Percentiles rank a stretch among this genome's conserved stretches.
These are phyloP conservation scores for Lepus americanus DNA, from an alignment of 2,113 vertebrate genomes.

Conservation along the genomic window DNA sequence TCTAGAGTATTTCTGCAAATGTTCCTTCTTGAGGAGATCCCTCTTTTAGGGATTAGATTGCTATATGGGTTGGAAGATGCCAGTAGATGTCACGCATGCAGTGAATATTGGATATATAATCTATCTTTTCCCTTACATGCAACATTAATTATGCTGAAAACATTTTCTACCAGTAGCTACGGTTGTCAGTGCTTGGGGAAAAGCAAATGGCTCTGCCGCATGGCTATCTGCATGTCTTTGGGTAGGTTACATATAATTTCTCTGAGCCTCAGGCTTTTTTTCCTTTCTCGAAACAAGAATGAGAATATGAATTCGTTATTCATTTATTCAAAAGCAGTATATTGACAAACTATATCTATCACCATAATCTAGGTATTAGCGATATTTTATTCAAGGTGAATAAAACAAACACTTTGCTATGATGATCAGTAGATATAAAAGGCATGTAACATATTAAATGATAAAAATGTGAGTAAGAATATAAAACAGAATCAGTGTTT, in stretches of 20 bases:
- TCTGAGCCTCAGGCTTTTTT: not conserved
- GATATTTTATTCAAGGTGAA: slow-evolving; percentile 1
- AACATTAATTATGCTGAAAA: not conserved
- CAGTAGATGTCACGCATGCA: not conserved
- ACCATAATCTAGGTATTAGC: not conserved
- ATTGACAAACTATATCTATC: not conserved
- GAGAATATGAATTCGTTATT: not conserved
- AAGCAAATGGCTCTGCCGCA: not conserved
- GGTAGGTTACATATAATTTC: not conserved
- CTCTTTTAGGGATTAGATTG: not conserved
- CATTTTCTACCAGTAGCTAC: not conserved
- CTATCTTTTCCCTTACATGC: not conserved
- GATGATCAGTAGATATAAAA: not conserved
- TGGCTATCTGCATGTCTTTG: not conserved
- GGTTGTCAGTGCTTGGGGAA: not conserved
- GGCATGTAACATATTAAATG: not conserved
- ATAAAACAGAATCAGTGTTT: not conserved
- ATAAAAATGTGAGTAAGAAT: not conserved
- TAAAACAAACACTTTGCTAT: slow-evolving; percentile 16
- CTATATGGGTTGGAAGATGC: not conserved
- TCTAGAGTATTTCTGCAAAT: not conserved
- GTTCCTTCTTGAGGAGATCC: not conserved
- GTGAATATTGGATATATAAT: not conserved
- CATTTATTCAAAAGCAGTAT: not conserved
- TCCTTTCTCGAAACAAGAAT: slow-evolving; percentile 25